Evolutionary conservation across 2,113 vertebrate species (phyloP).

Genomic region (Rhadina sibilatrix): DNA sequence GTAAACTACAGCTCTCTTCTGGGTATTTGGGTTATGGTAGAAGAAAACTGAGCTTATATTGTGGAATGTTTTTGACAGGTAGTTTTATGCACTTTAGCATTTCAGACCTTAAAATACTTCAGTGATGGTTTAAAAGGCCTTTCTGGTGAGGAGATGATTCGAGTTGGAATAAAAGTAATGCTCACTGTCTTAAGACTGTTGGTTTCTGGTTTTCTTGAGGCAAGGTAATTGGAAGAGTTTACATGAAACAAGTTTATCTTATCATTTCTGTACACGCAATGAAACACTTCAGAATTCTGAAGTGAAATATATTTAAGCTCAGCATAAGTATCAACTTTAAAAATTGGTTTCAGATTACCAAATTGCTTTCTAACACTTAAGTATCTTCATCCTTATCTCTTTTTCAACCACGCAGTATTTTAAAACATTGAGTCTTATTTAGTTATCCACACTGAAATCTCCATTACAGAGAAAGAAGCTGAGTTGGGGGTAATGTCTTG

Average conservation of each 20-base stretch:
- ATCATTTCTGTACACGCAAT: background rate
- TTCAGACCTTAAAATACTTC: background rate
- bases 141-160: background rate
- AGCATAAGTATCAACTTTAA: background rate
- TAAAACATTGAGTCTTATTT: conserved; percentile 42
- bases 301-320: background rate
- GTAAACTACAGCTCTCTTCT: background rate
- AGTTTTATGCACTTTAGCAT: background rate
- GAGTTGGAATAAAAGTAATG: background rate
- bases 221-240: background rate
- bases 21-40: background rate
- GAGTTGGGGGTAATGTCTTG: conserved; percentile 46
- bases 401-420: background rate
- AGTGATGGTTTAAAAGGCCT: background rate
- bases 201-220: background rate
- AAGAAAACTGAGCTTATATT: background rate
- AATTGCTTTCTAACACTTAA: background rate
- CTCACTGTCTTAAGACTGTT: background rate
- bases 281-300: background rate
- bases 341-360: background rate
- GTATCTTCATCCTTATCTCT: background rate
- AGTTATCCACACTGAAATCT: conserved; percentile 31
- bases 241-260: background rate
- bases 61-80: background rate
- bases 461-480: conserved; percentile 21